phyloP scores from a whole-genome alignment of 2,888 invertebrate species.

The Autographa pulchrina region DNA sequence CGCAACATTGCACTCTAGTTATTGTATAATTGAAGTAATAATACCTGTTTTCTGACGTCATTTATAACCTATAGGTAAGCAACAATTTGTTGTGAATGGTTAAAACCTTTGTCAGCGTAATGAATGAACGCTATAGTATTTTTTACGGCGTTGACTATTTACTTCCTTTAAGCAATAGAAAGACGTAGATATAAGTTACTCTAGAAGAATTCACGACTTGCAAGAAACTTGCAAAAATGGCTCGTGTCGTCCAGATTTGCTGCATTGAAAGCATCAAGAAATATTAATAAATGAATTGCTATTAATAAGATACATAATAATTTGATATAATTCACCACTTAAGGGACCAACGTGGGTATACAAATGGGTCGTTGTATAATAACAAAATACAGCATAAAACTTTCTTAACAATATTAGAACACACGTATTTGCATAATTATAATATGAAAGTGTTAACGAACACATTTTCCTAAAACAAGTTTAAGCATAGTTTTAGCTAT shows the following conservation, averaged over 20 bases:
- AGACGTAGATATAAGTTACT: background rate
- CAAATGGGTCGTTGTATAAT: background rate
- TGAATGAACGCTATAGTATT: background rate
- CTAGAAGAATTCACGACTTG: too few species aligned
- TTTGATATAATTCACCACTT: background rate
- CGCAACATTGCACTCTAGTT: background rate
- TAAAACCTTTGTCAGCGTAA: background rate
- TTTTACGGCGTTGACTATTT: background rate
- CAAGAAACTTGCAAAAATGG: too few species aligned
- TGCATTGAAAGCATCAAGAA: too few species aligned
- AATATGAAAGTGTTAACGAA: constrained; percentile 16
- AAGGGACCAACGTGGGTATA: background rate
- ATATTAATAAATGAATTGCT: too few species aligned
- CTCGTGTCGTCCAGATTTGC: too few species aligned
- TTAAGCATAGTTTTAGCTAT: constrained; percentile 32
- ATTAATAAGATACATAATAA: background rate
- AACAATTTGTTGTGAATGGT: background rate
- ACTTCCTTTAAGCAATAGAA: background rate
- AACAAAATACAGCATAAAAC: background rate
- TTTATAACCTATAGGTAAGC: background rate
- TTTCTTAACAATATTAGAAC: background rate
- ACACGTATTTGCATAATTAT: constrained; percentile 28
- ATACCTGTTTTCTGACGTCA: constrained; percentile 4
- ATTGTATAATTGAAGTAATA: background rate
- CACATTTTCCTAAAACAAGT: constrained; percentile 27